Base-by-base conservation (phyloP, 2,888 invertebrate species). In the Aspidapion aeneum region DNA sequence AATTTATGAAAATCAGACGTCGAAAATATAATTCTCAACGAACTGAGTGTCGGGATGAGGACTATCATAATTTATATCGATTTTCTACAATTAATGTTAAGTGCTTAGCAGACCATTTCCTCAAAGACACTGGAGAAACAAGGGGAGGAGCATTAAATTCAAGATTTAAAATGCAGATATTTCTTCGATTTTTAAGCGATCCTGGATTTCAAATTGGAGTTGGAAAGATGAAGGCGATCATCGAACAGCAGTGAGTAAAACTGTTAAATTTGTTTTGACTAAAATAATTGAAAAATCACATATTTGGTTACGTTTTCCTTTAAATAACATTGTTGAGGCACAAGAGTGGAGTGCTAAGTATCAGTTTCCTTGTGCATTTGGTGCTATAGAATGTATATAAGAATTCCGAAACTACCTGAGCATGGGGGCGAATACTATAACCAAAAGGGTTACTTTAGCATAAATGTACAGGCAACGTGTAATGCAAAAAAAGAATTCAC, bases 351-450 rank as follows among this genome's bases (percentile, higher is more conserved):
- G 54, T 55, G 20, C 35, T 55, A 57, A 54, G 55, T 64, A 64
- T n/a, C n/a, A n/a, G n/a, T n/a, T n/a, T n/a, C n/a, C n/a, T n/a
- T n/a, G n/a, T n/a, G n/a, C n/a, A n/a, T n/a, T n/a, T n/a, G n/a
- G n/a, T n/a, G n/a, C n/a, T n/a, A n/a, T n/a, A n/a, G n/a, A n/a
- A n/a, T 57, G 57, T 57, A n/a, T 57, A 57, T 57, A 57, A 61
- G 48, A 61, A 57, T 57, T 61, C 59, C 50, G 35, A 61, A 61
- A 61, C 61, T 21, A 62, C 19, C 61, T 51, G 50, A 61, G 49
- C 60, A 62, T 62, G 54, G 58, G 18, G 64, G 54, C 18, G 61
- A 58, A 55, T 64, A n/a, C n/a, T n/a, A n/a, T n/a, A n/a, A n/a
- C n/a, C n/a, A n/a, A n/a, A n/a, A n/a, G n/a, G n/a, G n/a, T n/a